Base-by-base conservation (phyloP, 2,888 invertebrate species). In the Elmis aenea region DNA sequence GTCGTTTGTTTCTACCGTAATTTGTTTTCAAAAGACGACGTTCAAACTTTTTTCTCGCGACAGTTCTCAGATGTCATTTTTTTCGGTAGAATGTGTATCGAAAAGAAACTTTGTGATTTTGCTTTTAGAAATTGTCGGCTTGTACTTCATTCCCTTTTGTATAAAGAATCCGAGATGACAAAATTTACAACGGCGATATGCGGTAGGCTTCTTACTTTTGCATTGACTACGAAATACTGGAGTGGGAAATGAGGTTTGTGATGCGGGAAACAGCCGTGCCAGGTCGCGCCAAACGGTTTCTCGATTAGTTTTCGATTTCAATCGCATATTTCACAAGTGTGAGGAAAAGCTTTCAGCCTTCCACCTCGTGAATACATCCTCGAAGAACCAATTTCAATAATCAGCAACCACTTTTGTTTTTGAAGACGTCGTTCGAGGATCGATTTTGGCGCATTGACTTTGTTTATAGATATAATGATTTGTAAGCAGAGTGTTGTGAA, bases 241-340 rank as follows among this genome's bases (percentile, higher is more conserved):
- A 23, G 26, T 12, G 29, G 13, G 25, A 31, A 36, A n/a, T n/a
- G n/a, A n/a, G n/a, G n/a, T n/a, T n/a, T n/a, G 26, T 23, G 24
- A 24, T 23, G 23, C 16, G 33, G 26, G 37, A 32, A 33, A 42
- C 37, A 42, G 24, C 28, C 30, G 42, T 42, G 34, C 42, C 38
- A 42, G 42, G 38, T 35, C 30, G 38, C 31, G 25, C 34, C 41
- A 35, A 41, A 36, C 41, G 35, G 18, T 35, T 41, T 38, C 38
- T 27, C 33, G 38, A 42, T 42, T 42, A 35, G 42, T 42, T 42
- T 42, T 38, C 42, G 42, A 42, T 42, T 41, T 36, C 37, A 33
- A 33, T 36, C 38, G 38, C 42, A 30, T 36, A 41, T 36, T 41
- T 41, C 28, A 36, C 35, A 32, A 38, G 31, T 35, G 41, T 36